Base-by-base conservation (phyloP, 2,113 vertebrate genomes). In the Gambusia holbrooki region DNA sequence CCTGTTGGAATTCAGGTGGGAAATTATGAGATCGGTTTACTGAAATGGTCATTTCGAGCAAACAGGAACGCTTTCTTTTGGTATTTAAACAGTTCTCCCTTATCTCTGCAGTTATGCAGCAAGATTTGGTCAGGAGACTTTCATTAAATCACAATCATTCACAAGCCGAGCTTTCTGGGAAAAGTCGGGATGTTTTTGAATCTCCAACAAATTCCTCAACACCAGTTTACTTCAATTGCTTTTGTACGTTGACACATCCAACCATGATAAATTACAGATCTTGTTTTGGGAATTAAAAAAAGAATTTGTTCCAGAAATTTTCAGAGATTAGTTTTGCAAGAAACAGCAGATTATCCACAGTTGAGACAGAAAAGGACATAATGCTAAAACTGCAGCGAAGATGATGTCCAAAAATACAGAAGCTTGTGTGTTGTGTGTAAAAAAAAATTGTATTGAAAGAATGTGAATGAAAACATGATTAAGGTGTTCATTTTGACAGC, bases 21-120 rank as follows among this genome's bases (percentile, higher is more conserved):
- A 62, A 42, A 62, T 68, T n/a, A 65, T 28, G 45, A 33, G 25
- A 51, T 19, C 25, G 74, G 35, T 51, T 10, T 15, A 29, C 32
- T 48, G n/a, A 68, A 45, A 60, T 64, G 32, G 12, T 60, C 61
- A 58, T 25, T 76, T 75, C 58, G 42, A n/a, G 14, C 37, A 62
- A 72, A 28, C 15, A 65, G 54, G 51, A 6, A 28, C 17, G 42
- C 45, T 42, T 25, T 62, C 37, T 22, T 42, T 11, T 28, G 30
- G 25, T 28, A 35, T 73, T 63, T 71, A 28, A 61, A 61, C n/a
- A 11, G 0, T 35, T 25, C 2, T 62, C 27, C 8, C 37, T 40
- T 71, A 40, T 62, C 32, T 61, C 32, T 71, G 25, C 11, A 58
- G 51, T 22, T 58, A 58, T 58, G 51, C 51, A 58, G 17, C 27